These are phyloP conservation scores for Holacanthus passer DNA, from an alignment of 2,113 vertebrate species.

Conservation along the genomic window DNA sequence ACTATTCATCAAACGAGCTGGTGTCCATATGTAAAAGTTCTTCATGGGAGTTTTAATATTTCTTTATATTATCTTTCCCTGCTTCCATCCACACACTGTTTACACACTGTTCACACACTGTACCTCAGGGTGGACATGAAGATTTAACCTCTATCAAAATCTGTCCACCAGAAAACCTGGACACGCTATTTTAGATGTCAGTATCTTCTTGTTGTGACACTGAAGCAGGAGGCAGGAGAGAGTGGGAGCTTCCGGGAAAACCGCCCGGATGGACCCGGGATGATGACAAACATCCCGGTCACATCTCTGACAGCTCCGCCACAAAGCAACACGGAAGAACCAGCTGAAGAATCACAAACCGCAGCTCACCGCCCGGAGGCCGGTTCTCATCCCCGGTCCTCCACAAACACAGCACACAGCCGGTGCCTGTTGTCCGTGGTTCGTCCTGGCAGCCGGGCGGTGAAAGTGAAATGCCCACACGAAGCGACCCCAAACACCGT, in stretches of 20 bases:
- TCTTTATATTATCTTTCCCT: background rate
- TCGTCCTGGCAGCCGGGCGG: conserved; percentile 7
- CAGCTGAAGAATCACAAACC: background rate
- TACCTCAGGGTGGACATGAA: background rate
- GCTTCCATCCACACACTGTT: background rate
- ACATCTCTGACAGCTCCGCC: conserved; percentile 28
- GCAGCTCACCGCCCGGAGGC: too few species aligned
- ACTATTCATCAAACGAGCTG: too few species aligned
- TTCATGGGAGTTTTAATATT: background rate
- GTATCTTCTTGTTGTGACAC: too few species aligned
- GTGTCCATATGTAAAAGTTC: background rate
- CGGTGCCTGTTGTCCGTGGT: background rate
- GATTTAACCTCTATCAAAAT: background rate
- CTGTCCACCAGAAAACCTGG: background rate
- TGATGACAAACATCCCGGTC: conserved; percentile 27
- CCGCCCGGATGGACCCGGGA: conserved; percentile 30
- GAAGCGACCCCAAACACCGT: background rate
- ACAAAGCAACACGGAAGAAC: background rate
- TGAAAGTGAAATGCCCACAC: conserved; percentile 6
- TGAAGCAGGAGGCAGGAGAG: too few species aligned
- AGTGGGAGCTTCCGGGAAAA: conserved; percentile 27
- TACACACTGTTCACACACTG: too few species aligned
- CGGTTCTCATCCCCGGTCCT: background rate
- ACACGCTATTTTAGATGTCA: background rate
- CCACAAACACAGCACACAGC: background rate